Percentiles rank a stretch among this genome's conserved stretches.
Conservation (phyloP, 2,888 invertebrate species). For the Podabrus alpinus region DNA sequence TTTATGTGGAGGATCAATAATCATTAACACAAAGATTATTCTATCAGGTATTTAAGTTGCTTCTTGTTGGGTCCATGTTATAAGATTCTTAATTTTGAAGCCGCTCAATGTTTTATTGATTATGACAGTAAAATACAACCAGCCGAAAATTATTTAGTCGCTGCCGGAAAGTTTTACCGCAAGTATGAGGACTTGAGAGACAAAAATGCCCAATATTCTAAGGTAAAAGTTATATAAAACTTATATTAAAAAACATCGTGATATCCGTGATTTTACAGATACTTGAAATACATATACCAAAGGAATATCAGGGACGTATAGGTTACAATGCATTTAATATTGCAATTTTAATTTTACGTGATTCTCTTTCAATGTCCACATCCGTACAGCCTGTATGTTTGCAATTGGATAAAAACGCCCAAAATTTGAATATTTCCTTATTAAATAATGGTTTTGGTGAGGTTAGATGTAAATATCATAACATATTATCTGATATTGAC, state of each 20-base stretch:
- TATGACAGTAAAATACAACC: conserved; percentile 16
- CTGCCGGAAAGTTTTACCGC: conserved; percentile 45
- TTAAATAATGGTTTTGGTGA: conserved; percentile 36
- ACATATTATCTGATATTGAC: too few species aligned
- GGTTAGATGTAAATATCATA: not conserved
- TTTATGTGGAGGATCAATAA: conserved; percentile 45
- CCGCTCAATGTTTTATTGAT: not conserved
- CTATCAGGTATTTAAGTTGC: conserved; percentile 39
- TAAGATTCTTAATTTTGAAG: not conserved
- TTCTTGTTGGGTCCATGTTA: too few species aligned
- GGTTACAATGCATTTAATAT: conserved; percentile 45
- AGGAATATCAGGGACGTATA: conserved; percentile 37
- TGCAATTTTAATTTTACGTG: conserved; percentile 45
- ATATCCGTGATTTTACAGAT: conserved; percentile 28
- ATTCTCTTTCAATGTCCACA: conserved; percentile 40
- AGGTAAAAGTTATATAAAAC: not conserved
- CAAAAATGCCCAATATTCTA: not conserved
- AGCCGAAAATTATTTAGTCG: conserved; percentile 33
- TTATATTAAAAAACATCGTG: too few species aligned
- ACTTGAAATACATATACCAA: conserved; percentile 32
- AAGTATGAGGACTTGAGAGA: conserved; percentile 39
- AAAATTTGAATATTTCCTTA: conserved; percentile 6
- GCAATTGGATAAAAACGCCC: conserved; percentile 32
- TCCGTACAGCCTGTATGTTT: conserved; percentile 50
- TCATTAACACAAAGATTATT: conserved; percentile 38